Evolutionary conservation across 2,113 vertebrate genomes (phyloP).

Genomic region (Rutilus rutilus): DNA sequence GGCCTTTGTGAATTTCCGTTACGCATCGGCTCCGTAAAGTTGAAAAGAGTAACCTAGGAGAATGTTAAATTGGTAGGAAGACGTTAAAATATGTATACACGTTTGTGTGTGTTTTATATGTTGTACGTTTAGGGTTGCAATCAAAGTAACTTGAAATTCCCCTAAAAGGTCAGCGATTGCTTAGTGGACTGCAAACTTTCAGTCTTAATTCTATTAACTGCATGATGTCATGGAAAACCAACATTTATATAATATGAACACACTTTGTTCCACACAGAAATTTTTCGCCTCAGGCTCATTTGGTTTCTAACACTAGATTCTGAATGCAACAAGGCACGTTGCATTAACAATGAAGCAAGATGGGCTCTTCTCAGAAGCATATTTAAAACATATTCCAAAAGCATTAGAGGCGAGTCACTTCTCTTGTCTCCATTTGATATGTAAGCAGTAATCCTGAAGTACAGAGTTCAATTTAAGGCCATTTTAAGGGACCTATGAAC

Average conservation of each 20-base stretch:
- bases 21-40: not conserved
- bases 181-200: not conserved
- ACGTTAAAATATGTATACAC: not conserved
- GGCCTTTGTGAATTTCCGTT: not conserved
- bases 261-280: constrained; percentile 1
- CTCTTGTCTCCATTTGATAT: constrained; percentile 32
- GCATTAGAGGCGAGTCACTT: not conserved
- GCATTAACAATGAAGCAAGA: constrained; percentile 31
- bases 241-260: not conserved
- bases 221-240: constrained; percentile 9
- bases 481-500: constrained; percentile 1
- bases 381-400: constrained; percentile 23
- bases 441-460: constrained; percentile 5
- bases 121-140: not conserved
- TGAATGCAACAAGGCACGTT: constrained; percentile 16
- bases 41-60: not conserved
- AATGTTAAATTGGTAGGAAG: not conserved
- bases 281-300: not conserved
- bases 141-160: not conserved
- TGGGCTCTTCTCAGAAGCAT: constrained; percentile 27
- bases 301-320: constrained; percentile 26
- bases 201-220: not conserved
- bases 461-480: constrained; percentile 38
- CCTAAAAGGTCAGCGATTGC: not conserved
- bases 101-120: not conserved